Evolutionary conservation across 2,888 invertebrate genomes (phyloP).

Genomic region (Mesorhabditis spiculigera): DNA sequence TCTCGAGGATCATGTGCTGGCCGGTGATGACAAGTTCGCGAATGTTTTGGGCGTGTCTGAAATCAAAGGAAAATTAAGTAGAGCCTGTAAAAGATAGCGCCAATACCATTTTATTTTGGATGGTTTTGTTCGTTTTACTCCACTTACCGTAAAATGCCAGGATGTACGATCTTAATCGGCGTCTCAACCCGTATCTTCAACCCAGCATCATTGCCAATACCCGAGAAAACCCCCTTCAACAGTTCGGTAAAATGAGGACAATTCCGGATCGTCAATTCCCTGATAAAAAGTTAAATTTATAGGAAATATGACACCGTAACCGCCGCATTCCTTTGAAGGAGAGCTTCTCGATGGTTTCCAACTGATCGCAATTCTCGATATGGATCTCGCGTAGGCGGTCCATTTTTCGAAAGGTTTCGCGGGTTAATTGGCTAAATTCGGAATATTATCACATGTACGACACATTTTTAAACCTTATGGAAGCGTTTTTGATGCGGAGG

Average conservation of each 20-base stretch:
- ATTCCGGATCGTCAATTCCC: constrained; percentile 16
- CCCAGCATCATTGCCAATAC: constrained; percentile 30
- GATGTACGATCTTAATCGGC: constrained; percentile 31
- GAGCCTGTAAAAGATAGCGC: background rate
- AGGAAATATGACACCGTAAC: background rate
- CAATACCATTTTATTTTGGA: background rate
- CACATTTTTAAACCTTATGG: background rate
- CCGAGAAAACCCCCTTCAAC: constrained; percentile 26
- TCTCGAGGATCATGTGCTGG: constrained; percentile 24
- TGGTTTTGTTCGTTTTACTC: background rate
- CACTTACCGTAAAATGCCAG: constrained; percentile 24
- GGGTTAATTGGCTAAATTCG: constrained; percentile 22
- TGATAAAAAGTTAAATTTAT: background rate
- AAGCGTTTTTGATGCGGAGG: background rate
- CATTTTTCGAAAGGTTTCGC: constrained; percentile 32
- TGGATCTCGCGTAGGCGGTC: constrained; percentile 22
- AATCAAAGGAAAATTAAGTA: background rate
- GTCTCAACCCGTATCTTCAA: constrained; percentile 29
- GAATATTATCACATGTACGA: constrained; percentile 7
- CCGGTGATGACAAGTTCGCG: constrained; percentile 32
- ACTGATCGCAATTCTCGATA: constrained; percentile 24
- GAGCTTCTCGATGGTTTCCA: constrained; percentile 30
- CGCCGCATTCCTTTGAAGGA: constrained; percentile 29
- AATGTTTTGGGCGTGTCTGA: constrained; percentile 29
- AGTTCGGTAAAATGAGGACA: constrained; percentile 26